A percentile compares a stretch with the other conserved stretches of the same genome.
Conservation (phyloP, 2,113 vertebrate species). For the Sterna hirundo region DNA sequence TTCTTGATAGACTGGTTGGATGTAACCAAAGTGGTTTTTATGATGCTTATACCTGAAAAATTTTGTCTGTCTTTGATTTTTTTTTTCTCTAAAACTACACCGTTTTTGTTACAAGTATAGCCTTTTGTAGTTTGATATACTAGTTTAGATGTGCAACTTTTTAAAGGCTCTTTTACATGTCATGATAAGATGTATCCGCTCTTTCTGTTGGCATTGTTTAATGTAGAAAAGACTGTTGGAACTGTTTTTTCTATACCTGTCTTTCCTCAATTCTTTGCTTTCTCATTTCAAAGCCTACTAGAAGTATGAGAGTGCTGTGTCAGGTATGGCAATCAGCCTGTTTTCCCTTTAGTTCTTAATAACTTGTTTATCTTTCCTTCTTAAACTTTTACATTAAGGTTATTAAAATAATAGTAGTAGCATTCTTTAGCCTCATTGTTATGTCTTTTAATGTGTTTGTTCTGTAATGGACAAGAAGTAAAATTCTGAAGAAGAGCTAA, state of each 20-base stretch:
- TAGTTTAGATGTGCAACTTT: conserved; percentile 13
- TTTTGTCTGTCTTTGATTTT: neutral
- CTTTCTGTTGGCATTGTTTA: conserved; percentile 39
- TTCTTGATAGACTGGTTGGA: neutral
- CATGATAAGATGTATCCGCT: neutral
- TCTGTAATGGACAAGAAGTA: neutral
- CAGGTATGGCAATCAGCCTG: conserved; percentile 92
- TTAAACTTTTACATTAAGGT: neutral
- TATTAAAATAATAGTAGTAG: neutral
- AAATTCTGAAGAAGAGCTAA: neutral
- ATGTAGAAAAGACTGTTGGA: conserved; percentile 64
- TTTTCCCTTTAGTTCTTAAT: conserved; percentile 77
- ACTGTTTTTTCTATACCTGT: conserved; percentile 71
- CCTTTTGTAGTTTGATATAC: neutral
- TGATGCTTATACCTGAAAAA: neutral
- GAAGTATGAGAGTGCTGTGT: conserved; percentile 99
- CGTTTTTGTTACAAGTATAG: neutral
- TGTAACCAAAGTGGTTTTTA: neutral
- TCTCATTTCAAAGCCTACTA: conserved; percentile 98
- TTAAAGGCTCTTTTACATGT: neutral
- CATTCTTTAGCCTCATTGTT: neutral
- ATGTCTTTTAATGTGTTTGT: neutral
- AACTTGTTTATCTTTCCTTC: neutral
- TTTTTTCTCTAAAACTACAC: neutral
- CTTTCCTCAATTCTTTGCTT: conserved; percentile 92